These are phyloP conservation scores for Tryphoninae sp. DNA, from an alignment of 2,888 invertebrate species.

Conservation along the genomic window DNA sequence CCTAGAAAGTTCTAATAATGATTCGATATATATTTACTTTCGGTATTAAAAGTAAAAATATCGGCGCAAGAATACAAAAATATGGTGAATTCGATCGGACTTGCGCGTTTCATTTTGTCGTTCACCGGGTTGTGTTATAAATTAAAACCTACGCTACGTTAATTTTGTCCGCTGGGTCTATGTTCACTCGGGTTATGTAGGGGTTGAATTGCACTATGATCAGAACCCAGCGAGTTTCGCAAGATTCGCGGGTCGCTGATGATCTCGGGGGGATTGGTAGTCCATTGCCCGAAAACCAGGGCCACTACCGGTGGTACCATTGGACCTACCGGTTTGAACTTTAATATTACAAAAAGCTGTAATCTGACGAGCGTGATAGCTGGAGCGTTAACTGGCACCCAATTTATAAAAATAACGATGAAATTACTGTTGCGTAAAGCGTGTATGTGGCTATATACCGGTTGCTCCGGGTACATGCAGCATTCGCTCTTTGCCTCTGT, in stretches of 20 bases:
- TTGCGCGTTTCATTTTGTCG: not conserved
- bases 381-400: constrained; percentile 80
- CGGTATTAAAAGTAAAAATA: no score
- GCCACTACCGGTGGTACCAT: constrained; percentile 50
- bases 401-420: constrained; percentile 82
- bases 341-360: constrained; percentile 78
- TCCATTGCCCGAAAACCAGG: constrained; percentile 40
- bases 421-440: constrained; percentile 81
- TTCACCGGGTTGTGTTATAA: not conserved
- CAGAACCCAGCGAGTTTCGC: not conserved
- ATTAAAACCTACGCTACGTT: constrained; percentile 19
- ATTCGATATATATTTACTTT: not conserved
- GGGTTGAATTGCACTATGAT: constrained; percentile 51
- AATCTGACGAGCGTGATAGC: constrained; percentile 77
- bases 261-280: constrained; percentile 15
- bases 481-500: constrained; percentile 38
- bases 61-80: no score
- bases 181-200: constrained; percentile 28
- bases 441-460: constrained; percentile 58
- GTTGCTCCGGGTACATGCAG: constrained; percentile 34
- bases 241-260: constrained; percentile 42
- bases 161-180: not conserved
- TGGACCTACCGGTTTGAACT: constrained; percentile 68
- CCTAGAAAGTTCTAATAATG: not conserved
- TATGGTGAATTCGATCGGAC: not conserved